Base-by-base conservation (phyloP, 2,113 vertebrate genomes). In the Passer domesticus region DNA sequence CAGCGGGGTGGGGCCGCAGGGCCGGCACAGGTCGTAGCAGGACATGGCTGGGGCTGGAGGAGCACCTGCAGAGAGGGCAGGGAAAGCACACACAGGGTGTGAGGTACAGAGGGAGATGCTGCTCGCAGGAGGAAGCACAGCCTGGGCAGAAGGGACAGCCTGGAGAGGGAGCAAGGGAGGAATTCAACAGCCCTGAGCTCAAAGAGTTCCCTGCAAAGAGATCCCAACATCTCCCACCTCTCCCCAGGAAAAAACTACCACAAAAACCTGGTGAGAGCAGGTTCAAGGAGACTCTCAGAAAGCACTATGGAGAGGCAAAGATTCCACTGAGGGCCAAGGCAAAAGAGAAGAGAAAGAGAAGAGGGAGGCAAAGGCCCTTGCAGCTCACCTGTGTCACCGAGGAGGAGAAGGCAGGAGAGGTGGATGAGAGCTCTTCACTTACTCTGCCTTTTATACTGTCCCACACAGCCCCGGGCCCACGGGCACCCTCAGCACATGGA, bases 1-100 rank as follows among this genome's bases (percentile, higher is more conserved):
- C 81, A 96, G 13, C 0, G 84, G 95, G 5, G 77, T 94, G 25
- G 92, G 94, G 47, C 80, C 80, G 37, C 80, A 83, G n/a, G n/a
- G n/a, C n/a, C n/a, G n/a, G n/a, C n/a, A n/a, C n/a, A n/a, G n/a
- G n/a, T n/a, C n/a, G n/a, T n/a, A 55, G 80, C 88, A 90, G 44
- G 88, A 78, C 88, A 90, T 90, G 88, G 58, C 21, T 67, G 43
- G 7, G 58, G 49, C 19, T 28, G 17, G 18, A 64, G 33, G 6
- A 11, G 44, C 5, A 53, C 70, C 87, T 89, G 24, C 15, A 47
- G 46, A n/a, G 55, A 22, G 9, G 31, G 33, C 55, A 56, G 55
- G 13, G 13, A 58, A 58, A n/a, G 20, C 55, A 58, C 55, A 21
- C 33, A n/a, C 3, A 5, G 33, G 2, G 0, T n/a, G 55, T 58